Evolutionary conservation across 2,888 invertebrate genomes (phyloP), one percentile per base, ranked within the genome.

Genomic region (Ctenicera cuprea): DNA sequence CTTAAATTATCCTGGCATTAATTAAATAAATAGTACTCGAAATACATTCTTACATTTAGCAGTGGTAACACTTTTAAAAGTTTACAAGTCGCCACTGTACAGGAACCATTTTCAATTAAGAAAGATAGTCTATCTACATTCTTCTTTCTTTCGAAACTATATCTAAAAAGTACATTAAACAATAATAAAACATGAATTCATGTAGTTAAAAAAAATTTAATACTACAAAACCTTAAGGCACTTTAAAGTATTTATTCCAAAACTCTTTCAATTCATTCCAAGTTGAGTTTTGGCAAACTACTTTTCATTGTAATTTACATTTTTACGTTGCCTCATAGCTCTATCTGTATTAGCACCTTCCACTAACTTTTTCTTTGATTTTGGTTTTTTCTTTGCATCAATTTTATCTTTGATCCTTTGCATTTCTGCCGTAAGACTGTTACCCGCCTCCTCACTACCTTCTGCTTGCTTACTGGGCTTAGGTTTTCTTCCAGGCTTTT

Each of bases 401-500:
- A 79, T 63, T 65, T 78, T 74, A 18, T 73, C 43, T 74, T 73
- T 76, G 3, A 80, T 63, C 33, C 76, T 37, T n/a, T 65, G 50
- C 79, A 78, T 79, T 70, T 79, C 79, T 7, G 74, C 76, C 5
- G 71, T 80, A 64, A 63, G 78, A 4, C 76, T 75, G n/a, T 52
- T 61, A 8, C 18, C 33, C 11, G 26, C 30, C 16, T 69, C 71
- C 18, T 72, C 63, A 5, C 5, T 2, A 11, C 1, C 26, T 33
- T 22, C n/a, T 57, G 59, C 59, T 54, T 45, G 14, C 22, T 30
- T 33, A n/a, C n/a, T n/a, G n/a, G n/a, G n/a, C 9, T 52, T 52
- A 11, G 22, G 82, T 61, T 70, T 74, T 67, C 18, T 52, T n/a
- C 9, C 65, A 43, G 3, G 82, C 70, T 84, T 85, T 69, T 83